Base-by-base conservation (phyloP, 2,113 vertebrate species). In the Grantiella picta region DNA sequence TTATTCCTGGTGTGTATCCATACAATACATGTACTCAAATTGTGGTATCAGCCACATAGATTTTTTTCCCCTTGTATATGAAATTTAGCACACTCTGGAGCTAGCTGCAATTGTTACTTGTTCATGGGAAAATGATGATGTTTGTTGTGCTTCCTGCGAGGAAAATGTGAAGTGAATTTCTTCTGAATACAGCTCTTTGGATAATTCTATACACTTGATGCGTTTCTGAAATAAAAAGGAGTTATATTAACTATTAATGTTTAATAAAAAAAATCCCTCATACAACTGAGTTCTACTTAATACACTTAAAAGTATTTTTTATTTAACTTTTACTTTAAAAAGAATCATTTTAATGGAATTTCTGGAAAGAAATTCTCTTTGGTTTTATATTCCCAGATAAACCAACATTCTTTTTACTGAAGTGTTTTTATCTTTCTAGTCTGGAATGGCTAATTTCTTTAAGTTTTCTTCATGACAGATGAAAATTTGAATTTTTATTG, bases 401-500 rank as follows among this genome's bases (percentile, higher is more conserved):
- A 10, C 5, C 10, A 68, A 16, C 4, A 36, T 80, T 90, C 45
- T 76, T 73, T 40, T 78, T 82, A 44, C 36, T 73, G 29, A 4
- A 33, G 9, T 28, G 6, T 70, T 86, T 88, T 77, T 17, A 63
- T 86, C 31, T 70, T 75, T 61, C 18, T 81, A 3, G 12, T 20
- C 15, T 70, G 12, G n/a, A 93, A 92, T 68, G 16, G 18, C 38
- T 93, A 15, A 83, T 77, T 81, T 84, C 40, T 92, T 11, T 33
- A 36, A 64, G 29, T 53, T 44, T 31, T 28, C 57, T 86, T 86
- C 15, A 36, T 35, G 70, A 65, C 28, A 86, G 79, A 70, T 76
- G 89, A 78, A 90, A 76, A 35, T 45, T 50, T 57, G n/a, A 64
- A 66, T 81, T 90, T 82, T 81, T 92, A 80, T 82, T 88, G 59